These are phyloP conservation scores for Himalopsyche phryganea DNA, from an alignment of 1,140 invertebrate genomes.

Conservation along the genomic window DNA sequence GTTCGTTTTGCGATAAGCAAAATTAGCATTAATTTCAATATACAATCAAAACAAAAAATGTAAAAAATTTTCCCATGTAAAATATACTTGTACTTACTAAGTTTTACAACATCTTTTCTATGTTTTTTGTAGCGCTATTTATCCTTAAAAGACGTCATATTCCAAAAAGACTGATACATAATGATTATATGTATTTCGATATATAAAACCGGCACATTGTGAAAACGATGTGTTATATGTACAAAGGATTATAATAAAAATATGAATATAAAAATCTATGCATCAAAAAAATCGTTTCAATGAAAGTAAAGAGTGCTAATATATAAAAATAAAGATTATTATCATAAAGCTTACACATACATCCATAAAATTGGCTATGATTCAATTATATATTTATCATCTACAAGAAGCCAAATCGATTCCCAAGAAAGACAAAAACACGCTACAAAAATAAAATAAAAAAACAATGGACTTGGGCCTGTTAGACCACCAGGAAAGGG, in stretches of 20 bases:
- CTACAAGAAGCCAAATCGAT: slow-evolving; percentile 34
- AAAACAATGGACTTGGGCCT: slow-evolving; percentile 12
- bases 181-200: no score
- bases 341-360: slow-evolving; percentile 35
- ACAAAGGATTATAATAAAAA: slow-evolving; percentile 10
- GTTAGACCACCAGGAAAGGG: not conserved
- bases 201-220: no score
- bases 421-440: slow-evolving; percentile 33
- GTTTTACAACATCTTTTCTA: no score
- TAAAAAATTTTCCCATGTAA: no score
- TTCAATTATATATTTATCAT: slow-evolving; percentile 18
- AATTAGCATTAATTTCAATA: no score
- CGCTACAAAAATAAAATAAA: slow-evolving; percentile 26
- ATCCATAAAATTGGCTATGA: slow-evolving; percentile 34
- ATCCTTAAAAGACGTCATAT: no score
- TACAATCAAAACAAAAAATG: no score
- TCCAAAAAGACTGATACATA: no score
- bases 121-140: no score
- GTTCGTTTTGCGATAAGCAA: no score
- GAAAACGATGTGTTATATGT: slow-evolving; percentile 12
- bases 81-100: no score
- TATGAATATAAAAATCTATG: slow-evolving; percentile 16
- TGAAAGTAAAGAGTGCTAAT: slow-evolving; percentile 22
- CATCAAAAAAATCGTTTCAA: slow-evolving; percentile 34
- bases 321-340: slow-evolving; percentile 18